Evolutionary conservation across 2,113 vertebrate genomes (phyloP).

Genomic region (Oncorhynchus clarkii): DNA sequence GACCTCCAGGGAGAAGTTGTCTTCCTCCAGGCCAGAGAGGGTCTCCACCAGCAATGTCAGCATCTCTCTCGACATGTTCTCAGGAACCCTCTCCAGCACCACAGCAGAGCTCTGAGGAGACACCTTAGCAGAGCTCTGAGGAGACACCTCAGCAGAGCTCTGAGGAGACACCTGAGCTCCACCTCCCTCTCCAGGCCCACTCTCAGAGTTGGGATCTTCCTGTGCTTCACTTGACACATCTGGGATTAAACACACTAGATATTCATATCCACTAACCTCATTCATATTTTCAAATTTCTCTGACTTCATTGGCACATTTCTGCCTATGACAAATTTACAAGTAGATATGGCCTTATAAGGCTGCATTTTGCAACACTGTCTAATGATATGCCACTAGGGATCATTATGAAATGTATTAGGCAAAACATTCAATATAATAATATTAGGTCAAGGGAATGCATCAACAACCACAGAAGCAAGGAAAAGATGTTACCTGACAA

Average conservation of each 20-base stretch:
- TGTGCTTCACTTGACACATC: background rate
- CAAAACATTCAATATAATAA: background rate
- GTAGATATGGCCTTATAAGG: background rate
- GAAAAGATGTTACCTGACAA: background rate
- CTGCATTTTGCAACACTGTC: background rate
- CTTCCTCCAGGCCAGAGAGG: slow-evolving; percentile 59
- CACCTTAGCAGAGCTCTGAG: background rate
- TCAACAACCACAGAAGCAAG: background rate
- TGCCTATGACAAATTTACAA: too few species aligned
- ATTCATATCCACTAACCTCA: background rate
- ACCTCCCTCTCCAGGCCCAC: background rate
- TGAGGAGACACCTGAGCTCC: background rate
- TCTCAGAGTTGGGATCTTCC: background rate
- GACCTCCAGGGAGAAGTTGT: slow-evolving; percentile 76
- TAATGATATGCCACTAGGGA: background rate
- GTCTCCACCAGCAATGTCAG: slow-evolving; percentile 80
- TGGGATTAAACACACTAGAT: background rate
- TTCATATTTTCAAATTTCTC: too few species aligned
- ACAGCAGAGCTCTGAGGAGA: slow-evolving; percentile 24
- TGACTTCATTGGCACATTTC: too few species aligned
- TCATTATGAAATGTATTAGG: background rate
- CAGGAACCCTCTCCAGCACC: slow-evolving; percentile 73
- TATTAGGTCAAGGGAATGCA: background rate
- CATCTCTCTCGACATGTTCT: slow-evolving; percentile 32
- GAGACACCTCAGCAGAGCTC: slow-evolving; percentile 48